Conservation (phyloP, 1,140 invertebrate species). For the Drosophila fuyamai region DNA sequence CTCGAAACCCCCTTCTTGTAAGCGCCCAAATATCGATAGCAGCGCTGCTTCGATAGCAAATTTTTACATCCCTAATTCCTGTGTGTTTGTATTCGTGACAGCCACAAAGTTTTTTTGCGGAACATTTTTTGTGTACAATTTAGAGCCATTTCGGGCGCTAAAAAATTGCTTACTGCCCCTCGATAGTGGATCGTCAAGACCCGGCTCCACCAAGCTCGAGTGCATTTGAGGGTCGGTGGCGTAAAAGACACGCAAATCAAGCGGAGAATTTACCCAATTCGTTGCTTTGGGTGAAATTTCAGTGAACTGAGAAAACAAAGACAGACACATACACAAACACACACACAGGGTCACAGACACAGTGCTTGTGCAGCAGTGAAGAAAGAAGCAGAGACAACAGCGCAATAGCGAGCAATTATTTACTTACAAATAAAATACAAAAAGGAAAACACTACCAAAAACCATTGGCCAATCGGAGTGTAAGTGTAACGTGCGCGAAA, state of each 20-base stretch:
- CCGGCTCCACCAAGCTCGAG: conserved; percentile 42
- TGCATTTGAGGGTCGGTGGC: conserved; percentile 44
- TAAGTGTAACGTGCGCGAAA: conserved; percentile 23
- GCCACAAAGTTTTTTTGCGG: conserved; percentile 80
- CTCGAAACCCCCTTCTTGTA: background rate
- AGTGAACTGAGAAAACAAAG: conserved; percentile 83
- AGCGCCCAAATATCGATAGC: conserved; percentile 41
- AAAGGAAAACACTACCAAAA: conserved; percentile 61
- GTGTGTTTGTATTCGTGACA: conserved; percentile 81
- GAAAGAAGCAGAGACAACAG: conserved; percentile 78
- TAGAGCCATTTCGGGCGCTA: conserved; percentile 69
- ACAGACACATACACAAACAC: conserved; percentile 66
- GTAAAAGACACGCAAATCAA: conserved; percentile 67
- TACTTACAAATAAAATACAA: conserved; percentile 75
- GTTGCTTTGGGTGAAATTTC: conserved; percentile 79
- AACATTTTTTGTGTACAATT: conserved; percentile 80
- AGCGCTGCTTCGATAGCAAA: conserved; percentile 42
- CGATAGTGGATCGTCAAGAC: conserved; percentile 44
- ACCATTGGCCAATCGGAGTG: conserved; percentile 33
- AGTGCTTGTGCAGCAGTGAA: conserved; percentile 57
- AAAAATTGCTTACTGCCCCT: conserved; percentile 61
- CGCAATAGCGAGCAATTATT: conserved; percentile 83
- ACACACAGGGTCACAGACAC: conserved; percentile 47
- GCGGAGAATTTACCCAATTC: conserved; percentile 74
- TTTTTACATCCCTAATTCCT: conserved; percentile 52